Base-by-base conservation (phyloP, 2,113 vertebrate genomes). In the Spizaetus ornatus region DNA sequence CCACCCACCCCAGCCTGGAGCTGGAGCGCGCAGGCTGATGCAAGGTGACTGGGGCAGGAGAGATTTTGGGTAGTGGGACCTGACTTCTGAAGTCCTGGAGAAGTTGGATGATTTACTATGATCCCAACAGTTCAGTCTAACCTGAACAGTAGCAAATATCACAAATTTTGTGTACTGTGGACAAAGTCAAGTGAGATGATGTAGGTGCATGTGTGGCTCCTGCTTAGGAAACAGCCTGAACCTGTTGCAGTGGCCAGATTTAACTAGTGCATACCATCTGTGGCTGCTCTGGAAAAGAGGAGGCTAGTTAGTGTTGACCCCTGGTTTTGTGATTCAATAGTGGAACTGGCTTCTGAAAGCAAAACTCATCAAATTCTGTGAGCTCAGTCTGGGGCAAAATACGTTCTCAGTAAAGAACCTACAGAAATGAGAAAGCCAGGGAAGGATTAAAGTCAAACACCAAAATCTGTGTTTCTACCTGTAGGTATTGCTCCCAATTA, bases 401-500 rank as follows among this genome's bases (percentile, higher is more conserved):
- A 17, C 0, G 0, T 77, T 61, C 29, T 52, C 14, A 5, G 22
- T 9, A 19, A 62, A n/a, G 56, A 45, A n/a, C 10, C 56, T 19
- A 2, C 31, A 29, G 56, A 31, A 70, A 13, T 15, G 29, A 80
- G 71, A 21, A 45, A 42, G 63, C 40, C 10, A 3, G 16, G 29
- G 26, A 42, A 47, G 63, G 48, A 9, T 8, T 38, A 5, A 9
- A 11, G 29, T 19, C 15, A 16, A 12, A 21, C 67, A 65, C n/a
- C 17, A 32, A 6, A 26, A 18, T 15, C 8, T 53, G 5, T 56
- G 20, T 32, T 17, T 23, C 43, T 58, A 11, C 23, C 67, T 52
- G 53, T 6, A 2, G 6, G 4, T 16, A 0, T 1, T 40, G 62
- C 18, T 52, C 31, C 16, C 6, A 25, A 1, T 31, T 5, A 5